Evolutionary conservation across 2,888 invertebrate genomes (phyloP), one percentile per base, ranked within the genome.

Genomic region (Drosophila barbarae): DNA sequence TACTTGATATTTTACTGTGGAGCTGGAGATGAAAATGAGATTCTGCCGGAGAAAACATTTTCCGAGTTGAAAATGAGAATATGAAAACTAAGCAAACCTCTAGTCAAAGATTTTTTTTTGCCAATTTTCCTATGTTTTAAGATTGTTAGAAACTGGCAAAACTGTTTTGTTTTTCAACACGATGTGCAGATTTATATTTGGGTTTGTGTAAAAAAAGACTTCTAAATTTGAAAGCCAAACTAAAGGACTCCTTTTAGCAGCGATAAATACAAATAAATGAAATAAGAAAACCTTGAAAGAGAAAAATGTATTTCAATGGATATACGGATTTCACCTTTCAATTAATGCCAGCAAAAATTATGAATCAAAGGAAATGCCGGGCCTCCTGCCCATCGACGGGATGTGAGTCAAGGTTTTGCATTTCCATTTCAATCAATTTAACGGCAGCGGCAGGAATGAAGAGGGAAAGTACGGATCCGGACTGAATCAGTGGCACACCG

Each of bases 271-370:
- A 41, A 60, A 55, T 51, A 73, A 71, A 51, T 42, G 10, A 60
- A 67, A 36, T 46, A 42, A 50, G 28, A 50, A 46, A 66, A 51
- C 30, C 53, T 15, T 46, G 67, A 63, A 49, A 59, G 51, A 59
- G 51, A 55, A 49, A 75, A 67, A 71, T 56, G 15, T 44, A 57
- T 55, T 71, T 77, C 54, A 77, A 71, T 69, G 56, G 60, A 57
- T 49, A 65, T 67, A 42, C 28, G 73, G 66, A 53, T 69, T 78
- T 78, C 38, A 55, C 60, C 57, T 76, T 79, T 78, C 53, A 84
- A 78, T 84, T 73, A 79, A 58, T 41, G 41, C 21, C 50, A 46
- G 30, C 13, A 54, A 65, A 65, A 65, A 58, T 61, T 65, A 65
- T 51, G 46, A 57, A 32, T 55, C 50, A 63, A 70, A 69, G 32